Base-by-base conservation (phyloP, 2,797 vertebrate species). In the Phoebastria nigripes region DNA sequence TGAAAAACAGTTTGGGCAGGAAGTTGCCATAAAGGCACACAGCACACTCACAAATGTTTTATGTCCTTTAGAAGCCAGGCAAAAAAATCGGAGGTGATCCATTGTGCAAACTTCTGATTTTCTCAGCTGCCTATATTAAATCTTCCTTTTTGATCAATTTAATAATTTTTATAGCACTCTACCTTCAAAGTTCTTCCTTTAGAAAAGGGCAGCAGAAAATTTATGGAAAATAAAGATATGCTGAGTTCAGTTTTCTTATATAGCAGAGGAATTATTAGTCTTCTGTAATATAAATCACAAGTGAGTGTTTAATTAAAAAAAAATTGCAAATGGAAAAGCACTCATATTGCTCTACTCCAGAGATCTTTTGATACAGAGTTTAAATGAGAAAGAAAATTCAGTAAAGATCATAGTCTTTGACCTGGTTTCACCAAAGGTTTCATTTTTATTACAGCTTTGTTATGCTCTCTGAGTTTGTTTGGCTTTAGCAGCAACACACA, bases 311-410 rank as follows among this genome's bases (percentile, higher is more conserved):
- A 97, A 97, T 97, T 96, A 37, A 74, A 94, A 67, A 85, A 86
- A 93, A 73, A 90, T 39, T 65, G 28, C 49, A 52, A 90, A 90
- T 80, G 39, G 59, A 91, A 78, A 96, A 78, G 54, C 10, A 69
- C 29, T 94, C 72, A 63, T 59, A 93, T 33, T 89, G 37, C 37
- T 92, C 8, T 67, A 11, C 28, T 95, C 49, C 46, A 92, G 70
- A 51, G 59, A 92, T 79, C 11, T 52, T 87, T 92, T 80, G 35
- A 74, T 94, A 94, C 13, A 86, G 41, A 71, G 33, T 87, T 89
- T 95, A 94, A 94, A 97, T 72, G 89, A 95, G 87, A 92, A 89
- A 65, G 70, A 92, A 96, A 93, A 85, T 87, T 92, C 76, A 79
- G 92, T 96, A 95, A 70, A 42, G 15, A 84, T 56, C 44, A 61